These are phyloP conservation scores for Anguilla japonica DNA, from an alignment of 2,113 vertebrate genomes.

Conservation along the genomic window DNA sequence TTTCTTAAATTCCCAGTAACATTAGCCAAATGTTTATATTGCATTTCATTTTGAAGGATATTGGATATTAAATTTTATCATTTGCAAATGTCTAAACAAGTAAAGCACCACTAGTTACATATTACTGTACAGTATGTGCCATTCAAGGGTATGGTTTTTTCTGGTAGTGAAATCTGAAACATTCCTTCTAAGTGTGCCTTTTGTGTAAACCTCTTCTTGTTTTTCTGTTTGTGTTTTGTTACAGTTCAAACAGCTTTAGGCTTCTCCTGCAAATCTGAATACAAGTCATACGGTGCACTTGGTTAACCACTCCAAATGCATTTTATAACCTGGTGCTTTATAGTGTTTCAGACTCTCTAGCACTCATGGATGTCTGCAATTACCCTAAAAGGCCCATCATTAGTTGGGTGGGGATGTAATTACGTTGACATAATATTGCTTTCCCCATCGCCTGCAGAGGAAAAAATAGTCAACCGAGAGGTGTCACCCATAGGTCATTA, in stretches of 20 bases:
- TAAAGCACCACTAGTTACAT: not conserved
- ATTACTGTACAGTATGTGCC: not conserved
- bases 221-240: not conserved
- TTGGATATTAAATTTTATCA: not conserved
- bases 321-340: not conserved
- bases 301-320: not conserved
- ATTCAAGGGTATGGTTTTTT: not conserved
- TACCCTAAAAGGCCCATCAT: constrained; percentile 26
- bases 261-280: not conserved
- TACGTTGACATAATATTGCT: constrained; percentile 15
- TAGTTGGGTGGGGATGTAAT: constrained; percentile 9
- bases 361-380: constrained; percentile 1
- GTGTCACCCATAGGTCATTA: constrained; percentile 9
- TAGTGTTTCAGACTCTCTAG: not conserved
- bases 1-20: too few relatives aligned
- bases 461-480: not conserved
- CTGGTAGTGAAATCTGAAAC: not conserved
- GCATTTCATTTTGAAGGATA: not conserved
- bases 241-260: not conserved
- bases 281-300: not conserved
- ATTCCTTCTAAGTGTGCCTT: not conserved
- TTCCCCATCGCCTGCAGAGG: constrained; percentile 10
- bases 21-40: too few relatives aligned
- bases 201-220: not conserved
- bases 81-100: not conserved